Evolutionary conservation across 2,797 vertebrate species (phyloP).

Genomic region (Melanotaenia nigrans): DNA sequence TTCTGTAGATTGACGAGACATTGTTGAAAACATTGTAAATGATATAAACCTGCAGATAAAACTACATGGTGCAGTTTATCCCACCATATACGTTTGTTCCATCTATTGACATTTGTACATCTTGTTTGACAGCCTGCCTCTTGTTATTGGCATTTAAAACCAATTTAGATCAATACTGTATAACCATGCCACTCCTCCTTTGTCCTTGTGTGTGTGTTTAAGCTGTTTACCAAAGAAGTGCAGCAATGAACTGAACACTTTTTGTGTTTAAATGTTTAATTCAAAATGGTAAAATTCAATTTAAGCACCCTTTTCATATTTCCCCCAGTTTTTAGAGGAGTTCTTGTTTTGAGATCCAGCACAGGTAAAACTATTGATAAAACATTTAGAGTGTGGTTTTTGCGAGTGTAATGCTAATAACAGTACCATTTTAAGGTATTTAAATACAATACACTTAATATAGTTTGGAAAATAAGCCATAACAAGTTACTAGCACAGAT

Average conservation of each 20-base stretch:
- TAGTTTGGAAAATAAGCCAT: neutral
- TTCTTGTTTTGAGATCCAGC: neutral
- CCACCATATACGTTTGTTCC: slow-evolving; percentile 26
- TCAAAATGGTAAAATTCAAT: slow-evolving; percentile 7
- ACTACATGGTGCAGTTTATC: slow-evolving; percentile 17
- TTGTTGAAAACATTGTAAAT: neutral
- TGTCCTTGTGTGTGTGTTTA: slow-evolving; percentile 17
- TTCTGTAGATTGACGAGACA: neutral
- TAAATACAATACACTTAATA: neutral
- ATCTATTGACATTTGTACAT: slow-evolving; percentile 52
- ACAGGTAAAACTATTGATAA: neutral
- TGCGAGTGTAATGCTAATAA: slow-evolving; percentile 16
- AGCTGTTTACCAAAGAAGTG: neutral
- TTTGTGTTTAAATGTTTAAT: slow-evolving; percentile 21
- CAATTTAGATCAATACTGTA: slow-evolving; percentile 55
- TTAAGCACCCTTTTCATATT: slow-evolving; percentile 12
- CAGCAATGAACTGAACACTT: slow-evolving; percentile 4
- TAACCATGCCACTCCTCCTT: slow-evolving; percentile 29
- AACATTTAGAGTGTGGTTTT: neutral
- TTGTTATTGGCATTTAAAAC: slow-evolving; percentile 58
- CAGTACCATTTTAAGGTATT: neutral
- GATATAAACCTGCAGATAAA: neutral
- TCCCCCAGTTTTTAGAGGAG: neutral
- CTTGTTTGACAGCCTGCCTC: slow-evolving; percentile 40
- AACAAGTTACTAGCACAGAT: neutral